Base-by-base conservation (phyloP, 2,113 vertebrate genomes). In the Xenopus tropicalis region DNA sequence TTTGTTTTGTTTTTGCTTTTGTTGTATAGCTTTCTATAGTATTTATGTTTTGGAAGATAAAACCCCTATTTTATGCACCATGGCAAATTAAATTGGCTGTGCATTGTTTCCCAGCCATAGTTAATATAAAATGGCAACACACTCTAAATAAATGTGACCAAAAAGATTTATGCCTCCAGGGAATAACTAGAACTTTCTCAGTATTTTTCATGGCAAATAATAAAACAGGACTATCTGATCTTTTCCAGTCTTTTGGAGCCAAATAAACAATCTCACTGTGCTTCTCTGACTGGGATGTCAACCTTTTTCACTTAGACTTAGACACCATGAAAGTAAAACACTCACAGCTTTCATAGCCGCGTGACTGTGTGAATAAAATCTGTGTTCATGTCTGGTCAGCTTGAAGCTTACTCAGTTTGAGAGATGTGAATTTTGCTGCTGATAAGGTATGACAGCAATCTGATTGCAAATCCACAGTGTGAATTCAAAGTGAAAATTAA, bases 391-490 rank as follows among this genome's bases (percentile, higher is more conserved):
- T 74, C 61, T 74, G 72, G 64, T 51, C 72, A 74, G 65, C 72
- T 6, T 62, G 64, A 74, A 66, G 65, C 61, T 74, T 61, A 74
- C 65, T 74, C 44, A n/a, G 65, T 57, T 74, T 65, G 72, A 61
- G 22, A 74, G 72, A 74, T 68, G 44, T 59, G 65, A 61, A 43
- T 68, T 74, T 74, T 74, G 72, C 65, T 74, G 67, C 72, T 74
- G 72, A 74, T 74, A 74, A 68, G 61, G 65, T 68, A 68, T 74
- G 72, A 74, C 72, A 74, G 72, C 65, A 61, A 61, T 74, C 59
- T 74, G 72, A 74, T 74, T 74, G 72, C 57, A 17, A 61, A 74
- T 74, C 65, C 72, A 74, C 72, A 68, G 72, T 74, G 72, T 61
- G 72, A 74, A 68, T 68, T 74, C 56, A 74, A 74, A 68, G 72